Evolutionary conservation across 2,797 vertebrate genomes (phyloP).

Genomic region (Phataginus tetradactyla): DNA sequence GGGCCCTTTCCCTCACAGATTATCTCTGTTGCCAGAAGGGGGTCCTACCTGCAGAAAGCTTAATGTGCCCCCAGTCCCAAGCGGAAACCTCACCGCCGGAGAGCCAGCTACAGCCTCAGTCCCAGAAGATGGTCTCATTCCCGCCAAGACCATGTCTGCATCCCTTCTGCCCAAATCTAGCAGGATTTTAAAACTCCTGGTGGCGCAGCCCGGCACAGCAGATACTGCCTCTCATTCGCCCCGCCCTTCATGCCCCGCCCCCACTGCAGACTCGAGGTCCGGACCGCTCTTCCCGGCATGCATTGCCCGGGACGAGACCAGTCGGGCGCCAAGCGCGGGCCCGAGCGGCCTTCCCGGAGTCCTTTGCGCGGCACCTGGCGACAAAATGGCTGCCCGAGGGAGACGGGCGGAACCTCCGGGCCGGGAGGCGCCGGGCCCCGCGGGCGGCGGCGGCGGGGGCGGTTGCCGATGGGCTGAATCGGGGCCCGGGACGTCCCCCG

Average conservation of each 20-base stretch:
- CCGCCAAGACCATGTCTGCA: accelerated
- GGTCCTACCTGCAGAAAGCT: background rate
- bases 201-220: background rate
- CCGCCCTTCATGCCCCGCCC: constrained; percentile 35
- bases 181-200: background rate
- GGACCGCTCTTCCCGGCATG: constrained; percentile 64
- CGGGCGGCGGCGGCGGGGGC: constrained; percentile 49
- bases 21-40: background rate
- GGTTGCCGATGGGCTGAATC: constrained; percentile 73
- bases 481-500: constrained; percentile 71
- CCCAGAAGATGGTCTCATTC: background rate
- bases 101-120: background rate
- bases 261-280: background rate
- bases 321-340: constrained; percentile 69
- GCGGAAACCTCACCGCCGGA: background rate
- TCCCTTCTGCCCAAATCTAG: accelerated
- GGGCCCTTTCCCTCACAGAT: background rate
- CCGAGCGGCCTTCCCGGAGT: constrained; percentile 63
- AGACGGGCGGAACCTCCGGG: constrained; percentile 82
- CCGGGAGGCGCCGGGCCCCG: constrained; percentile 78
- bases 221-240: background rate
- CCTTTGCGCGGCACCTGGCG: constrained; percentile 76
- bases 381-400: constrained; percentile 84
- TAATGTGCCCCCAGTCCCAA: background rate
- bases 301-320: constrained; percentile 27